Percentiles rank a stretch among this genome's conserved stretches.
phyloP scores from a whole-genome alignment of 2,888 invertebrate genomes.

The Meta bourneti region DNA sequence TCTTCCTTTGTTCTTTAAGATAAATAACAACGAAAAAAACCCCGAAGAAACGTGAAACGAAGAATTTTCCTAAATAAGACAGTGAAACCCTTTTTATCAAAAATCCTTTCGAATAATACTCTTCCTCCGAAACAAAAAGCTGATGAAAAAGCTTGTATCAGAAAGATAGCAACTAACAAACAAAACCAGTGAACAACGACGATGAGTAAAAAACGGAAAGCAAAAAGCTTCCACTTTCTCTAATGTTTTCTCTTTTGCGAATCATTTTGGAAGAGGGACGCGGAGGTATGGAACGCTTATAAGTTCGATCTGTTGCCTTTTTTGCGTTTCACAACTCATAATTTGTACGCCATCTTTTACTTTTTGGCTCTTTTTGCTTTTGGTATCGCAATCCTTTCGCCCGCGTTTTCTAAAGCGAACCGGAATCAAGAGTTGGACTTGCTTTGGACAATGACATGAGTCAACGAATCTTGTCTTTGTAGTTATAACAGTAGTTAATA shows the following conservation, averaged over 20 bases:
- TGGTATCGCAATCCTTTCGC: background rate
- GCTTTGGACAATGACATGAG: background rate
- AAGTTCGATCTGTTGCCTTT: conserved; percentile 60
- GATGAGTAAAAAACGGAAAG: conserved; percentile 3
- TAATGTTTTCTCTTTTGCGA: conserved; percentile 38
- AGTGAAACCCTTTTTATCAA: conserved; percentile 49
- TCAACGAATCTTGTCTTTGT: background rate
- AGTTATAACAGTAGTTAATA: background rate
- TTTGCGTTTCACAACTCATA: conserved; percentile 58
- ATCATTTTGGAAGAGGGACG: conserved; percentile 33
- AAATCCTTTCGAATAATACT: conserved; percentile 51
- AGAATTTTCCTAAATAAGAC: conserved; percentile 35
- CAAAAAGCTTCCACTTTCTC: conserved; percentile 40
- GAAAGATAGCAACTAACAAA: conserved; percentile 34
- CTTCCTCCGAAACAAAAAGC: conserved; percentile 33
- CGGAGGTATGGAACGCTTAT: conserved; percentile 46
- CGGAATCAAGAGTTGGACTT: background rate
- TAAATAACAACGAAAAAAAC: background rate
- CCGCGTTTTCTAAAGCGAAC: background rate
- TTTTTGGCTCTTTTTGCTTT: conserved; percentile 13
- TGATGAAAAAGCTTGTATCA: conserved; percentile 18
- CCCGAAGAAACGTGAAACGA: conserved; percentile 12
- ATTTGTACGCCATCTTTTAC: conserved; percentile 53
- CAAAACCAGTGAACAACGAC: conserved; percentile 8
- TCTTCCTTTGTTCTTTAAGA: background rate